Conservation (phyloP, 2,888 invertebrate genomes). For the Tyria jacobaeae region DNA sequence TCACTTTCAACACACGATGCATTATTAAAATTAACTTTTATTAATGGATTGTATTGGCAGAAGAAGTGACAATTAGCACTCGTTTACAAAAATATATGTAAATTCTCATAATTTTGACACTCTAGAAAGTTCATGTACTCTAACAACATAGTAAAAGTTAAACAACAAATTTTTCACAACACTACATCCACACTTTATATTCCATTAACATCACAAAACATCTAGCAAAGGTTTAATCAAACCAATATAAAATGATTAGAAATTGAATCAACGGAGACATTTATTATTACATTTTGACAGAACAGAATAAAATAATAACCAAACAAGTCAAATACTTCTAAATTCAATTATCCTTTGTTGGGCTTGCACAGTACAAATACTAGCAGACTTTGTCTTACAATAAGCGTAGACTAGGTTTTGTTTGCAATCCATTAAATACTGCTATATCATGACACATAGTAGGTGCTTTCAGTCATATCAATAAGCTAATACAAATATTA, state of each 20-base stretch:
- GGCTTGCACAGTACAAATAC: background rate
- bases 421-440: constrained; percentile 5
- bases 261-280: background rate
- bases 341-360: background rate
- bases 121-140: too few species aligned
- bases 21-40: too few species aligned
- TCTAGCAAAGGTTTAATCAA: background rate
- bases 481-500: background rate
- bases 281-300: background rate
- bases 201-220: background rate
- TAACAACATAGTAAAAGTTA: too few species aligned
- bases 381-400: background rate
- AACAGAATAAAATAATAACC: background rate
- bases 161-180: too few species aligned
- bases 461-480: background rate
- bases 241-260: background rate
- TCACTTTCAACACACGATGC: too few species aligned
- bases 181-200: background rate
- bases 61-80: too few species aligned
- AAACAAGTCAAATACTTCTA: background rate
- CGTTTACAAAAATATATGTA: too few species aligned
- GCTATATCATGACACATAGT: background rate
- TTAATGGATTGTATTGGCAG: too few species aligned
- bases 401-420: background rate
- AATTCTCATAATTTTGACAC: too few species aligned